phyloP scores from a whole-genome alignment of 2,797 vertebrate species.

The Amniataba percoides region DNA sequence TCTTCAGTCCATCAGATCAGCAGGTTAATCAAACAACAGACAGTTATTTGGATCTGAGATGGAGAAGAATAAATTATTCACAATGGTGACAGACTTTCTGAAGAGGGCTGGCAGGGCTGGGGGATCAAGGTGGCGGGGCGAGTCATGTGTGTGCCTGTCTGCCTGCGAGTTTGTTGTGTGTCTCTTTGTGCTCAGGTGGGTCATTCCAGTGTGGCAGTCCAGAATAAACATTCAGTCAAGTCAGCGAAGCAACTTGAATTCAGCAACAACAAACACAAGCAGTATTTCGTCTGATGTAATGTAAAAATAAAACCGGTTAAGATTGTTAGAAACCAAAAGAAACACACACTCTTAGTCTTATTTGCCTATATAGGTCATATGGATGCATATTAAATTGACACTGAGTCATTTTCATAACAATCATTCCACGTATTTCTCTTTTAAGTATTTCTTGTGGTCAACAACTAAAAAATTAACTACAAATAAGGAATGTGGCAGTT shows the following conservation, averaged over 20 bases:
- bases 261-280: no score
- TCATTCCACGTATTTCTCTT: constrained; percentile 18
- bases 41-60: constrained; percentile 64
- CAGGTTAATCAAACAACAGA: constrained; percentile 77
- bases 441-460: no score
- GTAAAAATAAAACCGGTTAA: no score
- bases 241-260: no score
- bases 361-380: no score
- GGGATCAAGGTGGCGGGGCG: constrained; percentile 15
- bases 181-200: not conserved
- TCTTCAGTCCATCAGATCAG: constrained; percentile 64
- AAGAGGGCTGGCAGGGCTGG: constrained; percentile 20
- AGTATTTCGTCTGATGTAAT: no score
- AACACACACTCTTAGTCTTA: no score
- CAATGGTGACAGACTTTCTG: constrained; percentile 52
- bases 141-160: constrained; percentile 2
- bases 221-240: not conserved
- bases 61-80: constrained; percentile 72
- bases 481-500: no score
- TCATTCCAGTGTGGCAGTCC: no score
- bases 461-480: no score
- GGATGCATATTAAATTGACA: no score
- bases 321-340: no score
- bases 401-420: not conserved
- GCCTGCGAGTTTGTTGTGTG: not conserved